phyloP scores from a whole-genome alignment of 2,797 vertebrate genomes.

The Zonotrichia albicollis region DNA sequence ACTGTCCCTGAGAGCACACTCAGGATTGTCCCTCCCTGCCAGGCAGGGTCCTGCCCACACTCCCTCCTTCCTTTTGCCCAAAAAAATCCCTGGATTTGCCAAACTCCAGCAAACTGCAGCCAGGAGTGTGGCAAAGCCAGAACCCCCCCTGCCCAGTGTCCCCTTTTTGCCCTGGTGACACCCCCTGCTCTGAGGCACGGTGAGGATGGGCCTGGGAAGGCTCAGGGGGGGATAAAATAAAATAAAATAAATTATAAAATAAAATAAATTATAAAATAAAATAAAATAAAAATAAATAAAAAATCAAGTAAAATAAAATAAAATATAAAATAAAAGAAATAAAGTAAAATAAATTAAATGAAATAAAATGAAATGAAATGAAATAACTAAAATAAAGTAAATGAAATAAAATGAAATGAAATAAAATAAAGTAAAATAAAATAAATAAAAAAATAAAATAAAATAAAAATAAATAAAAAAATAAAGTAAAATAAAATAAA shows the following conservation, averaged over 20 bases:
- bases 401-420: no score
- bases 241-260: no score
- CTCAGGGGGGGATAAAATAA: neutral
- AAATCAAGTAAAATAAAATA: no score
- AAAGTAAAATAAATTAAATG: no score
- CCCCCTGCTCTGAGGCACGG: rapidly evolving
- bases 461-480: neutral
- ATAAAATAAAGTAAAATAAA: neutral
- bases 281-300: no score
- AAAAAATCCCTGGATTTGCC: neutral
- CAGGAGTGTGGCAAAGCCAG: neutral
- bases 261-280: no score
- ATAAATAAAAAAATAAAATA: neutral
- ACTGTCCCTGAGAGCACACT: neutral
- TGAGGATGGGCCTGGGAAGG: rapidly evolving
- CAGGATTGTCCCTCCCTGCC: neutral
- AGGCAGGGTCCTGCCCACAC: neutral
- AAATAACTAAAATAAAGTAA: no score
- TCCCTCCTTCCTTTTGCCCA: neutral
- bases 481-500: neutral
- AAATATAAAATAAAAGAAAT: neutral
- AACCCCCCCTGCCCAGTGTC: neutral
- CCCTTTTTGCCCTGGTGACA: neutral
- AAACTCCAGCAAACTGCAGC: neutral
- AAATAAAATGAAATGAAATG: no score